Evolutionary conservation across 2,113 vertebrate species (phyloP), one percentile per base, ranked within the genome.

Genomic region (Syngnathus floridae): DNA sequence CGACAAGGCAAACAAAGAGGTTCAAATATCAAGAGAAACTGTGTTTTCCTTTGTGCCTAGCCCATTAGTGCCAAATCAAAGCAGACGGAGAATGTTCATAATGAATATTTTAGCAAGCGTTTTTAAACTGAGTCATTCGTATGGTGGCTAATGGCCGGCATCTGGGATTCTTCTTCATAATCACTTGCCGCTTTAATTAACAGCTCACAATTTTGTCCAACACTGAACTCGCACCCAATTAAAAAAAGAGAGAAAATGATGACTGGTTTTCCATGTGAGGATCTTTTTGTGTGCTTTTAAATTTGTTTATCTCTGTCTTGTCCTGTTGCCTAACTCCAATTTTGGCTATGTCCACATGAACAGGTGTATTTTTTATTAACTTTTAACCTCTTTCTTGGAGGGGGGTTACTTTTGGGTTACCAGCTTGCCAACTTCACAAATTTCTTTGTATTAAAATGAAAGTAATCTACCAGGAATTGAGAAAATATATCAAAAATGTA

Each of bases 11-110:
- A 76, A 78, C 65, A 82, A 78, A 72, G 56, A 66, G 62, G 16
- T 65, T 72, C 72, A 46, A 40, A 73, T 13, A 85, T 71, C 38
- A 78, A 70, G 71, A 78, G 64, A 65, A 78, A 65, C 67, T 16
- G 56, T 21, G 70, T 62, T 69, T 56, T 13, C 64, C 67, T 63
- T 66, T 60, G 62, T 12, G 69, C 72, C 26, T 77, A 41, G 71
- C 60, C 59, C 19, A 16, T 69, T 66, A 62, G 57, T 11, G 17
- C 40, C 67, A 10, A 51, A 73, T 67, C 22, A 5, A 70, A 78
- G 67, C 81, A 85, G 85, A 84, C 68, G 75, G 68, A 69, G 71
- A 60, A 66, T 12, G 57, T 71, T 79, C 75, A 79, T 71, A 72
- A 61, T 76, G 76, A 82, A 82, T 76, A 81, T 77, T 82, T 84